phyloP scores from a whole-genome alignment of 2,888 invertebrate genomes.

The Acanthopleura granulata region DNA sequence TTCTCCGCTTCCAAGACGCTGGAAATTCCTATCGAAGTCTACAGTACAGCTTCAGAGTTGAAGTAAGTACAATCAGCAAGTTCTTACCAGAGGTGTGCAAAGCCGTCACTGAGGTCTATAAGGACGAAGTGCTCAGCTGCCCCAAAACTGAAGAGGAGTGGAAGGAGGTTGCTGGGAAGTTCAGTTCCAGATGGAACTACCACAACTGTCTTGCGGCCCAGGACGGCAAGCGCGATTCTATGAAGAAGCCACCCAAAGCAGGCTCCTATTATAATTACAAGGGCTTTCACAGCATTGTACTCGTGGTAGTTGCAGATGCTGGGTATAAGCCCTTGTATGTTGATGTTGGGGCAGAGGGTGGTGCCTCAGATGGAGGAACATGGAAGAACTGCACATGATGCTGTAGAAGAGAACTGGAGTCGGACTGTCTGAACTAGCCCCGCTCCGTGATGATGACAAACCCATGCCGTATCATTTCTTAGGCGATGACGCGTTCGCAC shows the following conservation, averaged over 20 bases:
- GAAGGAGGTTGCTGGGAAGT: conserved; percentile 22
- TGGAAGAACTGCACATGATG: no score
- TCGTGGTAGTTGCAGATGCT: no score
- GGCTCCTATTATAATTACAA: no score
- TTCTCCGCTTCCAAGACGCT: not conserved
- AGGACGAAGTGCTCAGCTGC: conserved; percentile 20
- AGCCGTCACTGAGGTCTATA: conserved; percentile 26
- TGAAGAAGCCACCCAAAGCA: not conserved
- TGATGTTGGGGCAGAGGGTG: no score
- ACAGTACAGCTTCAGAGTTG: no score
- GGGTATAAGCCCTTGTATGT: no score
- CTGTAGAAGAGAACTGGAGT: no score
- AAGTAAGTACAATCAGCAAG: conserved; percentile 26
- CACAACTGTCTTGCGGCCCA: conserved; percentile 8
- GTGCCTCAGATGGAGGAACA: not conserved
- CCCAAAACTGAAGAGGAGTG: conserved; percentile 25
- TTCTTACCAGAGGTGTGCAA: conserved; percentile 25
- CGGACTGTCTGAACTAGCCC: not conserved
- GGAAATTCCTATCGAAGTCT: conserved; percentile 10
- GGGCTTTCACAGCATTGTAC: no score
- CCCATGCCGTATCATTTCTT: no score
- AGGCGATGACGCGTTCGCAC: no score
- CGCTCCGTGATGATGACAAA: not conserved
- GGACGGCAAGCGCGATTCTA: conserved; percentile 20
- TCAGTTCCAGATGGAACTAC: conserved; percentile 19